Conservation (phyloP, 2,888 invertebrate genomes). For the Tuta absoluta region DNA sequence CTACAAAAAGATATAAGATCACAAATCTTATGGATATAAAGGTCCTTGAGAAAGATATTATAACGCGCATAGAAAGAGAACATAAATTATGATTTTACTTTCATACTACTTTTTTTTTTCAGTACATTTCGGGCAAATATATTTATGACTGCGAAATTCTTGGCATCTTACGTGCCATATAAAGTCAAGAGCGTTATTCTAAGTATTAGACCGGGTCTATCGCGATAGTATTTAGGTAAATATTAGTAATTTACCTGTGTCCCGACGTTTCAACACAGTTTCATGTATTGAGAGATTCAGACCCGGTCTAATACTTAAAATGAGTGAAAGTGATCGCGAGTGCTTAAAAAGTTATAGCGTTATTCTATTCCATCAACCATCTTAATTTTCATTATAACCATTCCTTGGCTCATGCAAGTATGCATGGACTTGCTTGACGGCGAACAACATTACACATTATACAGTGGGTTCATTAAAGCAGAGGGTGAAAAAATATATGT, state of each 20-base stretch:
- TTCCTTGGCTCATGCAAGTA: constrained; percentile 16
- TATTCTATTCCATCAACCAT: constrained; percentile 1
- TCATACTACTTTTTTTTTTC: not conserved
- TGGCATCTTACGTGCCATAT: constrained; percentile 2
- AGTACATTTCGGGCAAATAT: not conserved
- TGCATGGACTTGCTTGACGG: constrained; percentile 1
- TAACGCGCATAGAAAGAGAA: no score
- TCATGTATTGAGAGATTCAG: no score
- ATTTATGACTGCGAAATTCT: not conserved
- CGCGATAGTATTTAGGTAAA: no score
- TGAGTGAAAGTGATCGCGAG: no score
- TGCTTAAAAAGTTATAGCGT: not conserved
- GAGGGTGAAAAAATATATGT: not conserved
- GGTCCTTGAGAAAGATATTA: no score
- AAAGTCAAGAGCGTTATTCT: not conserved
- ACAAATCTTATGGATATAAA: no score
- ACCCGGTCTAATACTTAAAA: no score
- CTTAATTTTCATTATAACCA: constrained; percentile 11
- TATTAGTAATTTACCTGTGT: no score
- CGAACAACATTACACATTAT: not conserved
- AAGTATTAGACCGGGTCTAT: no score
- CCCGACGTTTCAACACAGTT: no score
- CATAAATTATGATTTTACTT: no score
- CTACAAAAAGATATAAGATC: no score
- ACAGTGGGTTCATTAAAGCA: not conserved